A percentile compares a stretch with the other conserved stretches of the same genome.
Conservation (phyloP, 2,888 invertebrate species). For the Nymphalis c-album region DNA sequence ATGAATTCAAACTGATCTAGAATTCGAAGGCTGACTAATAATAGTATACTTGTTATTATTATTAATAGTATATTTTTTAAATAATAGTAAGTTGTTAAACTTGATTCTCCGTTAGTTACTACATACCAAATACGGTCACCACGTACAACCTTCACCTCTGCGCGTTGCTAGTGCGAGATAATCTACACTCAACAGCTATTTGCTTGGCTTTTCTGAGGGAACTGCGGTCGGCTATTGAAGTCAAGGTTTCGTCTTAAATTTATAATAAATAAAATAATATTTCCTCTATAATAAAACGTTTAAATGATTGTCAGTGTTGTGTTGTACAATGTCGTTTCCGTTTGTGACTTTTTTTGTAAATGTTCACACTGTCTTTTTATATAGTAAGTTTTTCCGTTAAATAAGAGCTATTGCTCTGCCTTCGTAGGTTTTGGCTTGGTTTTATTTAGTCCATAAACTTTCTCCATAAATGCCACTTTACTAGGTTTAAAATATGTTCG, state of each 20-base stretch:
- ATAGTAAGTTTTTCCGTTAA: too few species aligned
- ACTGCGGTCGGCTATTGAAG: conserved; percentile 15
- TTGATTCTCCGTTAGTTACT: conserved; percentile 30
- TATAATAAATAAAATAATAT: not conserved
- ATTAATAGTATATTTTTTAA: too few species aligned
- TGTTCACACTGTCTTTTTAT: not conserved
- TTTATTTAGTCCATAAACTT: too few species aligned
- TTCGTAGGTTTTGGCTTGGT: too few species aligned
- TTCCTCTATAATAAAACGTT: conserved; percentile 10
- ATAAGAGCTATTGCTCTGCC: too few species aligned
- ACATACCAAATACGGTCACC: conserved; percentile 38
- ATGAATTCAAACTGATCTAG: conserved; percentile 22
- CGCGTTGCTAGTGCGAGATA: conserved; percentile 34
- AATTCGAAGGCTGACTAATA: conserved; percentile 27
- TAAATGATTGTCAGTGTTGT: not conserved
- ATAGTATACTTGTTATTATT: conserved; percentile 28
- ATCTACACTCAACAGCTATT: conserved; percentile 32
- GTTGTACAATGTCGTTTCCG: not conserved
- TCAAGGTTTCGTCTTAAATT: conserved; percentile 10
- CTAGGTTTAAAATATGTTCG: too few species aligned
- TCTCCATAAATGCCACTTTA: too few species aligned
- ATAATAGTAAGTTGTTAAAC: conserved; percentile 32
- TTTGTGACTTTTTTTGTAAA: not conserved
- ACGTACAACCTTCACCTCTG: conserved; percentile 46
- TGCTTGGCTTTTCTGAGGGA: conserved; percentile 19